Conservation (phyloP, 2,797 vertebrate species). For the Paedocypris micromegethes region DNA sequence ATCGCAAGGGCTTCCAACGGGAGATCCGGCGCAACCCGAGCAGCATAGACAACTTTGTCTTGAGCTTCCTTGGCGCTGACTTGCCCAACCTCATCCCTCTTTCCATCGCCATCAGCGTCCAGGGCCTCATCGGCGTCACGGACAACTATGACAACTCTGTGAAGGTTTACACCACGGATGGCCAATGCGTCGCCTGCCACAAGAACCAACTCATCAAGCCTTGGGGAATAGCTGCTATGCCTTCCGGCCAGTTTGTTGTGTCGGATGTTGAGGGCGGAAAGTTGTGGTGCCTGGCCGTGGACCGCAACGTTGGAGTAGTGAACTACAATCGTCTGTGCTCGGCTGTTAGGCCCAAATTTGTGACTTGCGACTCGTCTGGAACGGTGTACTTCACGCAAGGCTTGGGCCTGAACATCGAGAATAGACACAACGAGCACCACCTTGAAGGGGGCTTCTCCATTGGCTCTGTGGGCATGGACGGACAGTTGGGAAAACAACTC, state of each 20-base stretch:
- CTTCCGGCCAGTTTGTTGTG: conserved; percentile 91
- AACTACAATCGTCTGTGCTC: conserved; percentile 91
- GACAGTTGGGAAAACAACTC: conserved; percentile 89
- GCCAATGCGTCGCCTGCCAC: conserved; percentile 91
- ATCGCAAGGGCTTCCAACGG: conserved; percentile 89
- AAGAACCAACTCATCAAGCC: conserved; percentile 94
- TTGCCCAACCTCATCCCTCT: conserved; percentile 88
- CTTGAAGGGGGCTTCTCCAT: conserved; percentile 95
- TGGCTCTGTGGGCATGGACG: conserved; percentile 83
- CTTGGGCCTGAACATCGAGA: conserved; percentile 89
- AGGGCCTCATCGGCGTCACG: conserved; percentile 89
- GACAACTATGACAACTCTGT: conserved; percentile 96
- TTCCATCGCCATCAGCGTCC: conserved; percentile 88
- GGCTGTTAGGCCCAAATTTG: conserved; percentile 91
- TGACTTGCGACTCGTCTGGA: conserved; percentile 87
- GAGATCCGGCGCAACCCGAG: conserved; percentile 93
- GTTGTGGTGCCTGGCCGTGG: conserved; percentile 91
- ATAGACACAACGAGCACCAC: conserved; percentile 88
- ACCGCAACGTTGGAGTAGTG: conserved; percentile 85
- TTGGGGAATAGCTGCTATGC: conserved; percentile 91
- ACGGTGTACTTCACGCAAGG: conserved; percentile 96
- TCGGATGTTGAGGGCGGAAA: conserved; percentile 95
- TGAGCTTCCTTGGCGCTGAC: conserved; percentile 93
- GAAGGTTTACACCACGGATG: conserved; percentile 92
- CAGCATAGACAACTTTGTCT: conserved; percentile 90